Conservation (phyloP, 2,113 vertebrate species). For the Zapus hudsonius region DNA sequence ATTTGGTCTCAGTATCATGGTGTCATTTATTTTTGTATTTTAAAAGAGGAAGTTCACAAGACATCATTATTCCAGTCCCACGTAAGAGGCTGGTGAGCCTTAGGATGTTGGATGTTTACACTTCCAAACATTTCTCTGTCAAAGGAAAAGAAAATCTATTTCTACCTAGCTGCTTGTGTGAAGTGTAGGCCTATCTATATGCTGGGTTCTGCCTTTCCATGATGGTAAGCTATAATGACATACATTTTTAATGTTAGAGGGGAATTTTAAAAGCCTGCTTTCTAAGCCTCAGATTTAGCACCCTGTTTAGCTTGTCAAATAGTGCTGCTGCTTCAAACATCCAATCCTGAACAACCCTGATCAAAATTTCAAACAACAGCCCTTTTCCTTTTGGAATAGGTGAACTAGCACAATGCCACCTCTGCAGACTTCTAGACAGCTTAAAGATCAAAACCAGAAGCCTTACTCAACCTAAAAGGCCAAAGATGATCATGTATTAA, state of each 20-base stretch:
- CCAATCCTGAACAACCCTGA: slow-evolving; percentile 14
- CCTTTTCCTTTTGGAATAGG: slow-evolving; percentile 36
- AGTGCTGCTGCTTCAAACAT: background rate
- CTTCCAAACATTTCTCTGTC: slow-evolving; percentile 55
- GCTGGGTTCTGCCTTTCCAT: slow-evolving; percentile 55
- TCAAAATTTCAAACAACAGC: slow-evolving; percentile 32
- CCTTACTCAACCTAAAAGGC: slow-evolving; percentile 19
- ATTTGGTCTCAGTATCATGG: slow-evolving; percentile 50
- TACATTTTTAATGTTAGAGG: slow-evolving; percentile 61
- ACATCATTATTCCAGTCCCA: slow-evolving; percentile 15
- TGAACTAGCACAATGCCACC: background rate
- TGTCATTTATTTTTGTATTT: slow-evolving; percentile 63
- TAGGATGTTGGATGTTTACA: slow-evolving; percentile 52
- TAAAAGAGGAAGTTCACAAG: slow-evolving; percentile 57
- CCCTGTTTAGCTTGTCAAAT: background rate
- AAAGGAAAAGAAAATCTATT: background rate
- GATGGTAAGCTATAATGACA: slow-evolving; percentile 57
- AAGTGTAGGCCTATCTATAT: background rate
- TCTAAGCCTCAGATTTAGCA: background rate
- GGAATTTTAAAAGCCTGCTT: slow-evolving; percentile 1
- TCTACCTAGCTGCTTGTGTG: slow-evolving; percentile 44
- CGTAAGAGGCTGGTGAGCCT: background rate
- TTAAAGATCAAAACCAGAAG: slow-evolving; percentile 37
- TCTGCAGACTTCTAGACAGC: slow-evolving; percentile 9
- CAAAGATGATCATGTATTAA: background rate